Percentiles rank a stretch among this genome's conserved stretches.
These are phyloP conservation scores for Crocallis elinguaria DNA, from an alignment of 2,888 invertebrate species.

Conservation along the genomic window DNA sequence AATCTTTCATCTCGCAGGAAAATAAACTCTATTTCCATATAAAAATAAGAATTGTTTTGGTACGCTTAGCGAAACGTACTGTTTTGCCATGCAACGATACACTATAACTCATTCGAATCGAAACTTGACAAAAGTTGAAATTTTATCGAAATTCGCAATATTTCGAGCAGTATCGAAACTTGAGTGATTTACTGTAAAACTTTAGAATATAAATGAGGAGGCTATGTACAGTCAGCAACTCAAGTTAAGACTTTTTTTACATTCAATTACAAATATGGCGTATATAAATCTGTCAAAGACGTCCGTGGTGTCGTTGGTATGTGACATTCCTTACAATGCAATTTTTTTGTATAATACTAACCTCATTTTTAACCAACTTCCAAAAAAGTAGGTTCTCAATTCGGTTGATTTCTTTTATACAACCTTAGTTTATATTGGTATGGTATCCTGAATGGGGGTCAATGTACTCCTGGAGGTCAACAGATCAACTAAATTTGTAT, in stretches of 20 bases:
- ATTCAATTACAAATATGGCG: too few species aligned
- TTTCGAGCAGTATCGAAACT: conserved; percentile 57
- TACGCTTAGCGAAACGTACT: background rate
- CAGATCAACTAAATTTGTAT: too few species aligned
- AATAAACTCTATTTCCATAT: background rate
- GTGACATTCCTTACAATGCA: too few species aligned
- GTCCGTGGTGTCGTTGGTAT: too few species aligned
- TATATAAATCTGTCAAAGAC: too few species aligned
- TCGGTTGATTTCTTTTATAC: too few species aligned
- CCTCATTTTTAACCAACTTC: too few species aligned
- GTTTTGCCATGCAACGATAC: conserved; percentile 31
- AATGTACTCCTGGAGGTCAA: too few species aligned
- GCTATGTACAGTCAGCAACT: conserved; percentile 35
- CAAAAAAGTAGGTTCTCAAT: too few species aligned
- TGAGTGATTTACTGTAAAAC: conserved; percentile 64
- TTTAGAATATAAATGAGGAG: conserved; percentile 52
- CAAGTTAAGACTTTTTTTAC: background rate
- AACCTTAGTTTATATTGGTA: too few species aligned
- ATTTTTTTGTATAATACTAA: too few species aligned
- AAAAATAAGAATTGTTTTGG: background rate
- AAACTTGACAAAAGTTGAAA: conserved; percentile 67
- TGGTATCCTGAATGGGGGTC: too few species aligned
- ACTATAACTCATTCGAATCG: conserved; percentile 59
- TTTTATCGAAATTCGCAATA: conserved; percentile 69
- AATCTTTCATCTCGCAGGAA: background rate